These are phyloP conservation scores for Lepidochrysops patricia DNA, from an alignment of 2,888 invertebrate genomes.

Conservation along the genomic window DNA sequence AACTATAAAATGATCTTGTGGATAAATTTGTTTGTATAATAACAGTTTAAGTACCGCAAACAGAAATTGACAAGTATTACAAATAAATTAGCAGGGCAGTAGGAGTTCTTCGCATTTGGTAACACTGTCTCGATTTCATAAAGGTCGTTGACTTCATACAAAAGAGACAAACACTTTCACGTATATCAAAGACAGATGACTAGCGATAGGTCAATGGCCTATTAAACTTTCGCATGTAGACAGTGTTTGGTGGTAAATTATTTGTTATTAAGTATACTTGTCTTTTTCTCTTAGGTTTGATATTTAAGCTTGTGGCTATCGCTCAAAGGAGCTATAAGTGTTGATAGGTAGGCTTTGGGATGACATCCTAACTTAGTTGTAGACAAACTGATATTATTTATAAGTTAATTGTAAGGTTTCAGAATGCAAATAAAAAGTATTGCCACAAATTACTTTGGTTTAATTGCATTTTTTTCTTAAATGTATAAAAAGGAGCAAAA, in stretches of 20 bases:
- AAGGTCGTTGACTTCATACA: not conserved
- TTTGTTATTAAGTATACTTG: not conserved
- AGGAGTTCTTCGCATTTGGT: not conserved
- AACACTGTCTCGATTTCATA: not conserved
- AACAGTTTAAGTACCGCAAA: not conserved
- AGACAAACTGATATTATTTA: conserved; percentile 42
- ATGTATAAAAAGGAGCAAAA: not conserved
- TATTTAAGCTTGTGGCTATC: conserved; percentile 17
- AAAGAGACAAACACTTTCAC: not conserved
- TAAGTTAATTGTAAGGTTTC: conserved; percentile 50
- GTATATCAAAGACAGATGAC: not conserved
- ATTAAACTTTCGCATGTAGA: not conserved
- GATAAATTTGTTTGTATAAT: not conserved
- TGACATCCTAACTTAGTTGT: conserved; percentile 46
- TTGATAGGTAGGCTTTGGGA: conserved; percentile 45
- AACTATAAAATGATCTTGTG: not conserved
- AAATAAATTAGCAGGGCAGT: too few relatives aligned
- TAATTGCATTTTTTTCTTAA: too few relatives aligned
- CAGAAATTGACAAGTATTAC: not conserved
- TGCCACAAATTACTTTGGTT: conserved; percentile 35
- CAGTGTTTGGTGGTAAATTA: too few relatives aligned
- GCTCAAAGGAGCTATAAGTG: conserved; percentile 30
- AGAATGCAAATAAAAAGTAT: conserved; percentile 60
- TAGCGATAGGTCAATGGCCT: not conserved
- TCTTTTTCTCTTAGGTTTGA: not conserved